A percentile compares a stretch with the other conserved stretches of the same genome.
Evolutionary conservation across 2,797 vertebrate species (phyloP).

Genomic region (Aythya fuligula): DNA sequence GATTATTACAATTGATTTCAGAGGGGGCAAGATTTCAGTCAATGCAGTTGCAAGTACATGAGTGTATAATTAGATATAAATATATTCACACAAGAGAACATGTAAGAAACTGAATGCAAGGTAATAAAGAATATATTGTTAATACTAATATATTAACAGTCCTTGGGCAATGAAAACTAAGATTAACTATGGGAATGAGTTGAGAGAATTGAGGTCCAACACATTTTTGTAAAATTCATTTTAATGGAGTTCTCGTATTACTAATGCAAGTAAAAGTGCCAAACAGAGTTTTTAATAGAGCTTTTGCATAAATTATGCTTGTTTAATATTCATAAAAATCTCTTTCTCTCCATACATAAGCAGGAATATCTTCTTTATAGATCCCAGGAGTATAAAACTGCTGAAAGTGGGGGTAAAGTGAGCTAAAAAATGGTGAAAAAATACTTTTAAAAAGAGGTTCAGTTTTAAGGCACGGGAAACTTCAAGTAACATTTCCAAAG

Average conservation of each 20-base stretch:
- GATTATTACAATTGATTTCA: not conserved
- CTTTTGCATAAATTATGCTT: slow-evolving; percentile 52
- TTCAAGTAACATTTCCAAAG: not conserved
- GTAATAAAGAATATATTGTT: slow-evolving; percentile 48
- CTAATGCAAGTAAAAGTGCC: slow-evolving; percentile 50
- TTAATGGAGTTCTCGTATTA: slow-evolving; percentile 38
- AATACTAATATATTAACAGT: slow-evolving; percentile 40
- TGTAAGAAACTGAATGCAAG: not conserved
- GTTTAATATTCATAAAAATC: slow-evolving; percentile 46
- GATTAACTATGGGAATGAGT: slow-evolving; percentile 42
- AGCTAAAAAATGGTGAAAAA: slow-evolving; percentile 2
- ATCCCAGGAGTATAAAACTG: not conserved
- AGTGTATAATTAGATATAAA: slow-evolving; percentile 21
- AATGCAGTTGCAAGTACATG: not conserved
- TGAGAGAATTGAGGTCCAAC: slow-evolving; percentile 37
- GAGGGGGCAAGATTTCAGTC: not conserved
- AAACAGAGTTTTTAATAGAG: slow-evolving; percentile 53
- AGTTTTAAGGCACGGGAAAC: not conserved
- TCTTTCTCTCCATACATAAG: slow-evolving; percentile 8
- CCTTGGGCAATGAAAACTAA: slow-evolving; percentile 44
- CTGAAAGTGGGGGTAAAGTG: not conserved
- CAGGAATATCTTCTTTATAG: not conserved
- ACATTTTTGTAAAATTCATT: slow-evolving; percentile 39
- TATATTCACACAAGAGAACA: slow-evolving; percentile 5
- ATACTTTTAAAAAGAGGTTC: not conserved